Base-by-base conservation (phyloP, 2,797 vertebrate species). In the Nyctibius grandis region DNA sequence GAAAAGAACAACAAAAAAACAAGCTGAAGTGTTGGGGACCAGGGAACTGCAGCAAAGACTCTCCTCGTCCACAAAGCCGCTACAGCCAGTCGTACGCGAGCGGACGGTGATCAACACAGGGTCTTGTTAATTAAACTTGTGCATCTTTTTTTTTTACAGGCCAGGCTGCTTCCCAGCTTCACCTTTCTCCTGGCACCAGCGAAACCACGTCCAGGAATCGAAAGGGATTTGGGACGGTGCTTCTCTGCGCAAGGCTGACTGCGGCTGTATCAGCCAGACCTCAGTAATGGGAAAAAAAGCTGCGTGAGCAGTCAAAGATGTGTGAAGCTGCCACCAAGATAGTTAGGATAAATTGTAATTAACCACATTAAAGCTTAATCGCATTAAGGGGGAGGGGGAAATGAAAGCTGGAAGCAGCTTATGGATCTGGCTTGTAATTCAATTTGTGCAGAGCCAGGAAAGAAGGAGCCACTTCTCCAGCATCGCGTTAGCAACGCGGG, bases 201-300 rank as follows among this genome's bases (percentile, higher is more conserved):
- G 18, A 40, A 57, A 75, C 34, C 56, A 17, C 25, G 44, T 23
- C 48, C 61, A 15, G 61, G 54, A 31, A 34, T 26, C 17, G 53
- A 25, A 36, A 10, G 42, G 36, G 73, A 31, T 54, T 34, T 50
- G 44, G 80, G 85, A 47, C 1, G 29, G 36, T 25, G 68, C 48
- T 67, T 48, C 25, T 29, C 40, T 1, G 0, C 3, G 3, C 59
- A 22, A 36, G n/a, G 31, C n/a, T 31, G 5, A 9, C 38, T 2
- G 1, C 3, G 5, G 40, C 40, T 15, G 40, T 42, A 15, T 42
- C 40, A 15, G 53, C 47, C 31, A 45, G 33, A 45, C 60, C 79
- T n/a, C 54, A 5, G 11, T 12, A 23, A 23, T 1, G 16, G 57
- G 5, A 31, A 29, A 51, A 45, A 44, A 29, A 40, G 9, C 31